phyloP scores from a whole-genome alignment of 2,113 vertebrate species.

The Albula glossodonta region DNA sequence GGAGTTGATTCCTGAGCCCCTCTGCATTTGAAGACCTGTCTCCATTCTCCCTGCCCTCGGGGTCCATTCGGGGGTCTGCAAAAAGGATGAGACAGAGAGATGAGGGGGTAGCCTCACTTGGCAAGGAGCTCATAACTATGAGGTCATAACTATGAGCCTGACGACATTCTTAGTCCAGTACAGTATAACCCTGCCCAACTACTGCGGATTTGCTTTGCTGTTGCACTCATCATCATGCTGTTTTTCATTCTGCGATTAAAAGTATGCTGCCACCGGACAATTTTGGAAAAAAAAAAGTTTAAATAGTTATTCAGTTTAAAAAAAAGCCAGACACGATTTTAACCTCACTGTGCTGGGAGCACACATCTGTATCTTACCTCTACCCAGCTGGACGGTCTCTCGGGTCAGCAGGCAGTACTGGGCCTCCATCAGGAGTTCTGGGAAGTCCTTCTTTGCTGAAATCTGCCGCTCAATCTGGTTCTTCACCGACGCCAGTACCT shows the following conservation, averaged over 20 bases:
- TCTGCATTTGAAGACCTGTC: constrained; percentile 58
- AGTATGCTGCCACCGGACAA: too few species aligned
- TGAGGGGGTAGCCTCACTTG: background rate
- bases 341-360: too few species aligned
- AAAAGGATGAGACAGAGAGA: constrained; percentile 40
- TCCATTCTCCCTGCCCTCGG: constrained; percentile 48
- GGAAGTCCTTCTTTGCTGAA: constrained; percentile 80
- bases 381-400: constrained; percentile 64
- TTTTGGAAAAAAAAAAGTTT: too few species aligned
- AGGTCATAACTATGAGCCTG: too few species aligned
- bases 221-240: too few species aligned
- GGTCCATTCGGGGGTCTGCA: constrained; percentile 64
- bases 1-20: constrained; percentile 61
- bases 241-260: too few species aligned
- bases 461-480: constrained; percentile 90
- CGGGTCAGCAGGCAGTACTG: constrained; percentile 89
- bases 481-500: constrained; percentile 94
- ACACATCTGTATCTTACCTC: constrained; percentile 47
- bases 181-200: too few species aligned
- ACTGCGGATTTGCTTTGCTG: too few species aligned
- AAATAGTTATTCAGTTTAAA: too few species aligned
- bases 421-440: constrained; percentile 81
- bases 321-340: too few species aligned
- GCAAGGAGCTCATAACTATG: too few species aligned
- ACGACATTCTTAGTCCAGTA: too few species aligned